A percentile compares a stretch with the other conserved stretches of the same genome.
Evolutionary conservation across 2,797 vertebrate species (phyloP).

Genomic region (Hippocampus kuda): DNA sequence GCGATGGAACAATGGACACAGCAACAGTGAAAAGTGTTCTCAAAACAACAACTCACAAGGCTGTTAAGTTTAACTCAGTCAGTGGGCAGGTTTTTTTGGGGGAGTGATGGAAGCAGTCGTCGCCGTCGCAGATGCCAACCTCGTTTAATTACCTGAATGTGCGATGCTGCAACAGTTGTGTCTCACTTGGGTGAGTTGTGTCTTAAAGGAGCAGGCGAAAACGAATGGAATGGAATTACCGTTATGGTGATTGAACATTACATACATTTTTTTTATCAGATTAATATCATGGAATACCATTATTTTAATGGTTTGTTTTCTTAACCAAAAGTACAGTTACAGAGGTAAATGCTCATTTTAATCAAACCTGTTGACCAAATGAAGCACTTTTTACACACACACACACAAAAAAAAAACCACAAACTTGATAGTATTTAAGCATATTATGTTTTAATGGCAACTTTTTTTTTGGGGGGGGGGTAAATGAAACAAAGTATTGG

Average conservation of each 20-base stretch:
- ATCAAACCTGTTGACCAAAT: neutral
- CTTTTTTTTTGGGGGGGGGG: no score
- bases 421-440: neutral
- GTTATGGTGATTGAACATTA: neutral
- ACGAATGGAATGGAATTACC: no score
- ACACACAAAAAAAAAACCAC: neutral
- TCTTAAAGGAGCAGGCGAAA: neutral
- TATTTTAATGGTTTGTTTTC: neutral
- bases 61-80: no score
- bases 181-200: neutral
- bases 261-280: neutral
- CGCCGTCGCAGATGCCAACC: no score
- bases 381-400: neutral
- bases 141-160: no score
- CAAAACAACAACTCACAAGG: no score
- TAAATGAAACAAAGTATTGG: neutral
- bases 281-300: neutral
- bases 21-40: no score
- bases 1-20: no score
- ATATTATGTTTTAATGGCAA: neutral
- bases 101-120: no score
- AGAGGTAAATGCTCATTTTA: neutral
- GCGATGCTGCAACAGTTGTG: no score
- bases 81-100: no score
- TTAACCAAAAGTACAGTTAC: neutral